Conservation (phyloP, 2,797 vertebrate species). For the Meriones psammophilus region DNA sequence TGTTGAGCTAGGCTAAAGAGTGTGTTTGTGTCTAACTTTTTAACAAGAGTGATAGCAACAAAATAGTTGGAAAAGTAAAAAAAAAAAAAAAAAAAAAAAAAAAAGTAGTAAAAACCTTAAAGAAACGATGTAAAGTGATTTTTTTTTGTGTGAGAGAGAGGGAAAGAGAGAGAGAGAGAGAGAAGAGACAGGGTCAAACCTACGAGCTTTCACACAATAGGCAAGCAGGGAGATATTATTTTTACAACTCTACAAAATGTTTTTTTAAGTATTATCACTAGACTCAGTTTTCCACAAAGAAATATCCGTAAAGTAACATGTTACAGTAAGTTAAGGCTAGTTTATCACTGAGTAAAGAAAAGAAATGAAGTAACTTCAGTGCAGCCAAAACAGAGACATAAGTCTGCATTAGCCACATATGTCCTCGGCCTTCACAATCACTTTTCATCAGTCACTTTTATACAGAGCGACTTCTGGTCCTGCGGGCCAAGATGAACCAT, state of each 20-base stretch:
- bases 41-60: not conserved
- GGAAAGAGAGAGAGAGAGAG: too few species aligned
- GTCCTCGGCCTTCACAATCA: not conserved
- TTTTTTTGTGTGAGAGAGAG: too few species aligned
- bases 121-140: not conserved
- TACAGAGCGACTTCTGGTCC: not conserved
- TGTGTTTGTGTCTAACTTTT: not conserved
- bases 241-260: not conserved
- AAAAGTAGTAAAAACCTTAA: not conserved
- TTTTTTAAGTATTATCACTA: not conserved
- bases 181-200: not conserved
- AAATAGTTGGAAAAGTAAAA: not conserved
- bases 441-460: too few species aligned
- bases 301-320: not conserved
- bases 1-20: not conserved
- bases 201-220: not conserved
- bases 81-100: not conserved
- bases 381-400: not conserved
- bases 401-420: too few species aligned
- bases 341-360: not conserved
- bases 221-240: not conserved
- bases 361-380: not conserved
- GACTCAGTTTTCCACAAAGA: not conserved
- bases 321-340: not conserved
- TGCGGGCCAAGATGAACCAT: too few species aligned